Evolutionary conservation across 2,113 vertebrate genomes (phyloP), one percentile per base, ranked within the genome.

Genomic region (Heteronetta atricapilla): DNA sequence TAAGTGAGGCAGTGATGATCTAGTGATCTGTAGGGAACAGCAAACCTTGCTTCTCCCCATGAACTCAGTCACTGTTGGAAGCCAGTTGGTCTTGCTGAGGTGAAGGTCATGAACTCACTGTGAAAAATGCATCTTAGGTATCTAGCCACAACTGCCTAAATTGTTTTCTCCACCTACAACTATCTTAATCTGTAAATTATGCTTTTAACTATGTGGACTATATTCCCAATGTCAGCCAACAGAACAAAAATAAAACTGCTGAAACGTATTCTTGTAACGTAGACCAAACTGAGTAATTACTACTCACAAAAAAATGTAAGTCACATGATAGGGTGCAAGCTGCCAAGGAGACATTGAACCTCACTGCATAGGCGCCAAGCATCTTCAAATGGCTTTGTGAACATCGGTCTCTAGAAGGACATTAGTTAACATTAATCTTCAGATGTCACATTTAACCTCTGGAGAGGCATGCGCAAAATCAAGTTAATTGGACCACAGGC

Each of bases 231-330:
- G 62, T 60, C 80, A 95, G 77, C 52, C 69, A 73, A 36, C 48
- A 60, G 72, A 83, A 90, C 23, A 82, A 90, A 97, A 96, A 69
- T 64, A 86, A 82, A 94, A 81, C 66, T 82, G 70, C 76, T 73
- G 69, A 96, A 74, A 42, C 53, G 67, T n/a, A 59, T 10, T 90
- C 50, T 44, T 91, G 64, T 34, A 93, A 91, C 50, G 67, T 4
- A 87, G 74, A 79, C 66, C 88, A 82, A 88, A 94, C 19, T 23
- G 79, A 85, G 82, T 63, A 93, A 87, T 31, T 90, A 40, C 55
- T 53, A 42, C 60, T 84, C 58, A 53, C 13, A 78, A 70, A 36
- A 70, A 14, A 36, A 63, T 44, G 66, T 48, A 82, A 64, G 34
- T 33, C n/a, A 82, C 34, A 56, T 64, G 69, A 46, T 31, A 52